phyloP scores from a whole-genome alignment of 2,113 vertebrate species.

The Labeo rohita region DNA sequence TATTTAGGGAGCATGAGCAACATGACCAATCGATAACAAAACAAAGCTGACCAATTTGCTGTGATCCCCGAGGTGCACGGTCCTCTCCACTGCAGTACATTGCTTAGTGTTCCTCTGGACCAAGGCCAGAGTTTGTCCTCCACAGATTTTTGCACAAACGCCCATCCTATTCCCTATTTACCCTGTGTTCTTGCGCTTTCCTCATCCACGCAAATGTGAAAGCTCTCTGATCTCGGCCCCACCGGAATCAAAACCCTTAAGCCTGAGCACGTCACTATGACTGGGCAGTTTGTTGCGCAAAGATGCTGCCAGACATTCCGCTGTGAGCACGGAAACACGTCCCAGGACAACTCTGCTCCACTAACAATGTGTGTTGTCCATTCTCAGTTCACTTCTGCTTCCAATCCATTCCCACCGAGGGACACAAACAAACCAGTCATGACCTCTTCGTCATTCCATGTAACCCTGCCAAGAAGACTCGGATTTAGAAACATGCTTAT shows the following conservation, averaged over 20 bases:
- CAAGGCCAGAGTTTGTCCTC: background rate
- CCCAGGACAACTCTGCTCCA: background rate
- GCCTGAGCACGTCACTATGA: background rate
- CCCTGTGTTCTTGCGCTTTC: background rate
- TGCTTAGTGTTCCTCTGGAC: conserved; percentile 3
- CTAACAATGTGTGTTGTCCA: background rate
- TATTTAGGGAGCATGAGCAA: conserved; percentile 8
- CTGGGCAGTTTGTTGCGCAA: background rate
- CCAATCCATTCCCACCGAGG: conserved; percentile 2
- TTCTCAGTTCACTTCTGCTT: conserved; percentile 13
- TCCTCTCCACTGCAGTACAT: conserved; percentile 13
- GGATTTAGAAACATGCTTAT: background rate
- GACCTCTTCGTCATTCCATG: conserved; percentile 21
- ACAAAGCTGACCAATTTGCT: conserved; percentile 32
- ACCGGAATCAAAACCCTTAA: background rate
- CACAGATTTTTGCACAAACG: background rate
- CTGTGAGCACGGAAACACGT: conserved; percentile 14
- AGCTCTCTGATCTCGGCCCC: conserved; percentile 2
- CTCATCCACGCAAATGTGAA: background rate
- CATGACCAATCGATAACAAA: conserved; percentile 27
- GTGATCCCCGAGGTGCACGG: background rate
- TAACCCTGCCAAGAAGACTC: background rate
- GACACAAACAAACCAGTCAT: background rate
- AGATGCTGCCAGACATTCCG: background rate
- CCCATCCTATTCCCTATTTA: background rate